Conservation (phyloP, 2,888 invertebrate species). For the Junonia oenone region DNA sequence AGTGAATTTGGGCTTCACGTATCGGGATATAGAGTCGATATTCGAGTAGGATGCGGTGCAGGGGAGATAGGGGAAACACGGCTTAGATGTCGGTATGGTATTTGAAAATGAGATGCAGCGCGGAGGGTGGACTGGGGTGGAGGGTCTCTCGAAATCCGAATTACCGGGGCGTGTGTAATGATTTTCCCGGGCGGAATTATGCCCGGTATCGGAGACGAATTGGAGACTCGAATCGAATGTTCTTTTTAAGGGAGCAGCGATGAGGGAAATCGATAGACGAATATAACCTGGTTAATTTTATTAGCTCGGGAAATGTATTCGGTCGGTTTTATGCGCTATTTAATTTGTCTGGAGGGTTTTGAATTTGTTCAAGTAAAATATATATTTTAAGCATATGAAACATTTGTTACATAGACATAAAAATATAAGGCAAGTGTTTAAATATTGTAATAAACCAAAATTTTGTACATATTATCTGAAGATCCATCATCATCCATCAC, state of each 20-base stretch:
- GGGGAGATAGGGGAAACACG: constrained; percentile 49
- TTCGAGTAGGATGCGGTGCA: constrained; percentile 41
- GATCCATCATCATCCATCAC: too few relatives aligned
- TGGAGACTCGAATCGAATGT: constrained; percentile 47
- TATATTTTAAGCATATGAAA: too few relatives aligned
- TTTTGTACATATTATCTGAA: too few relatives aligned
- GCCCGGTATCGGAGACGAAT: constrained; percentile 67
- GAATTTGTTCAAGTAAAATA: background rate
- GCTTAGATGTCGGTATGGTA: constrained; percentile 58
- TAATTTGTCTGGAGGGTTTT: background rate
- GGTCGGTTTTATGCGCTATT: constrained; percentile 22
- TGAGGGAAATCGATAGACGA: constrained; percentile 34
- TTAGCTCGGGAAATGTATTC: constrained; percentile 24
- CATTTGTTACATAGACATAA: too few relatives aligned
- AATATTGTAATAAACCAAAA: too few relatives aligned
- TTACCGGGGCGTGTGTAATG: constrained; percentile 78
- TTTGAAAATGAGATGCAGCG: constrained; percentile 79
- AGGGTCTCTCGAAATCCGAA: constrained; percentile 71
- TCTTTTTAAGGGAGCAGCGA: constrained; percentile 43
- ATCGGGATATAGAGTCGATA: constrained; percentile 46
- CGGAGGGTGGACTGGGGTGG: constrained; percentile 40
- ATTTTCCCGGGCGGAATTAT: constrained; percentile 76
- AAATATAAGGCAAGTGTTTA: too few relatives aligned
- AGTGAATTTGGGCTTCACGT: constrained; percentile 45
- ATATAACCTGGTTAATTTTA: constrained; percentile 27